Evolutionary conservation across 2,797 vertebrate genomes (phyloP).

Genomic region (Chloroceryle inda): DNA sequence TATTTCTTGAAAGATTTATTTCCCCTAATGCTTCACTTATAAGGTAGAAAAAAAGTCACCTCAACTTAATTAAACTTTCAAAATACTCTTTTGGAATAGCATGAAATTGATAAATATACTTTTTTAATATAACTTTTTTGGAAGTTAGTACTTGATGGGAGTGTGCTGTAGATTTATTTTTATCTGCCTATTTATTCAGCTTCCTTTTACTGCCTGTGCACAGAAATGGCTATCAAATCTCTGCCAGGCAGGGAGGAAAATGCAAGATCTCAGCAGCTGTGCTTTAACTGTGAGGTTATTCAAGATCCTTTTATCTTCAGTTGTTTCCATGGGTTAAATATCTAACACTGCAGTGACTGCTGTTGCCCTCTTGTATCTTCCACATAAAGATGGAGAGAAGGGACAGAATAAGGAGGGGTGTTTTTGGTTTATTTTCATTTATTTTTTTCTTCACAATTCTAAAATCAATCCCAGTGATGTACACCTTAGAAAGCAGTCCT

Average conservation of each 20-base stretch:
- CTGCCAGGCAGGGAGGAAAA: neutral
- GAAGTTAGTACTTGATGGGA: neutral
- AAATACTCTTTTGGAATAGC: neutral
- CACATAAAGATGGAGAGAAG: neutral
- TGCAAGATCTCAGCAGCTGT: neutral
- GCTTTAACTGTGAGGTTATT: neutral
- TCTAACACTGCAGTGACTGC: neutral
- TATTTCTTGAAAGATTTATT: neutral
- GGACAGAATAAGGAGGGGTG: neutral
- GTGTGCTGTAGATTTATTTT: neutral
- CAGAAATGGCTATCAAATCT: neutral
- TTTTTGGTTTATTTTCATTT: neutral
- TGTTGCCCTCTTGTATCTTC: neutral
- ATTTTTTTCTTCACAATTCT: neutral
- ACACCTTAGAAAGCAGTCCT: neutral
- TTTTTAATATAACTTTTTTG: neutral
- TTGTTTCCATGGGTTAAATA: neutral
- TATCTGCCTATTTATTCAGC: neutral
- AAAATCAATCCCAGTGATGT: rapidly evolving
- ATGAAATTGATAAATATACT: neutral
- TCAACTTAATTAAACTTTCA: neutral
- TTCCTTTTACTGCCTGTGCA: neutral
- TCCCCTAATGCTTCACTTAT: neutral
- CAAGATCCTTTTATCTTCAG: neutral
- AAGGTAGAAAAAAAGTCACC: neutral